Conservation (phyloP, 1,140 invertebrate species). For the Neomicropteryx cornuta region DNA sequence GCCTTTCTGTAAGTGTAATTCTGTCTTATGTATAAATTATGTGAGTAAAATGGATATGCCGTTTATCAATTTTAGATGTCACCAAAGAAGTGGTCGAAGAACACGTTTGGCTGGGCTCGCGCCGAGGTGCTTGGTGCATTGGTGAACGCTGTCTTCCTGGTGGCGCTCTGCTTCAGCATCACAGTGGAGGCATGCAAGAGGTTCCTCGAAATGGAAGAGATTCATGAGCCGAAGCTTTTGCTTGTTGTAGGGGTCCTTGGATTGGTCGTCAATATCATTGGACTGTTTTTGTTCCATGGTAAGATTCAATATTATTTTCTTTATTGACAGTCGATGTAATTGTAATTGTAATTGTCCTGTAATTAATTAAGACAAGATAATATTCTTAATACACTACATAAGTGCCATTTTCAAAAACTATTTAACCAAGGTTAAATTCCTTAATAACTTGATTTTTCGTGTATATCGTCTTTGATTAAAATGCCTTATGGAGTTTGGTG, state of each 20-base stretch:
- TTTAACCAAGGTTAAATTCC: background rate
- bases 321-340: no score
- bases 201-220: slow-evolving; percentile 74
- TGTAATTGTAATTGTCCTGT: slow-evolving; percentile 8
- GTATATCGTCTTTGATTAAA: no score
- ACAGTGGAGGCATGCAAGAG: slow-evolving; percentile 82
- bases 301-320: slow-evolving; percentile 23
- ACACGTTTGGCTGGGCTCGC: slow-evolving; percentile 89
- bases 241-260: slow-evolving; percentile 69
- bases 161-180: slow-evolving; percentile 89
- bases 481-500: no score
- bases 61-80: slow-evolving; percentile 61
- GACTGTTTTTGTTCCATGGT: slow-evolving; percentile 76
- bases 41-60: no score
- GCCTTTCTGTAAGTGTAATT: no score
- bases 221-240: slow-evolving; percentile 68
- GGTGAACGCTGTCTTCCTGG: slow-evolving; percentile 85
- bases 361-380: background rate
- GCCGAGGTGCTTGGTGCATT: slow-evolving; percentile 89
- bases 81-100: slow-evolving; percentile 90
- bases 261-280: slow-evolving; percentile 72
- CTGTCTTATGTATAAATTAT: no score
- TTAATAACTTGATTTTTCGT: no score
- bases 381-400: background rate
- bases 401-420: background rate